phyloP scores from a whole-genome alignment of 2,888 invertebrate genomes.

The Helleia helle region DNA sequence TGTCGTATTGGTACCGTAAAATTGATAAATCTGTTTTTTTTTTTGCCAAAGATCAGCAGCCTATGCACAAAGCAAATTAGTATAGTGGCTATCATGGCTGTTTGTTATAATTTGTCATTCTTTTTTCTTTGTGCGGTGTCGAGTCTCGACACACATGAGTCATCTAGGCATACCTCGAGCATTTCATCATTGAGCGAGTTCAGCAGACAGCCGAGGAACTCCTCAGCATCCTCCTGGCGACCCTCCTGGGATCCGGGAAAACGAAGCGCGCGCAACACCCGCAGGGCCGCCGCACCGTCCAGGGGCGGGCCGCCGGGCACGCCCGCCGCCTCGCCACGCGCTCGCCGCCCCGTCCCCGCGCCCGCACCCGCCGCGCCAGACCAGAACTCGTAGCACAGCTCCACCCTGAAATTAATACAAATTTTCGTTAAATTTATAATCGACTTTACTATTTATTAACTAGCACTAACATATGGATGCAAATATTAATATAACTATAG shows the following conservation, averaged over 20 bases:
- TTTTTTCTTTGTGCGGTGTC: too few species aligned
- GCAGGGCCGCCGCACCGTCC: conserved; percentile 91
- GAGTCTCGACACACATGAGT: conserved; percentile 8
- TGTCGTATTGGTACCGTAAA: too few species aligned
- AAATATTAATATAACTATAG: too few species aligned
- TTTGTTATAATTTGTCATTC: too few species aligned
- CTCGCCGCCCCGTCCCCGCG: conserved; percentile 68
- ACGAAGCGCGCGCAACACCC: conserved; percentile 85
- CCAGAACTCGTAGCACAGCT: conserved; percentile 84
- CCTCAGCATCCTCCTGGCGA: conserved; percentile 97
- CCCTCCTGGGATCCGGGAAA: conserved; percentile 82
- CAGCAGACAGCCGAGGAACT: conserved; percentile 93
- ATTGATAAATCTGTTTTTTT: too few species aligned
- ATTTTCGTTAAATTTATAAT: not conserved
- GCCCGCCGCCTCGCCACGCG: conserved; percentile 43
- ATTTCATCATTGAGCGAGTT: conserved; percentile 98
- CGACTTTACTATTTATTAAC: too few species aligned
- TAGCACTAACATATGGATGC: too few species aligned
- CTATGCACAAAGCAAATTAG: too few species aligned
- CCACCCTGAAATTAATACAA: conserved; percentile 69
- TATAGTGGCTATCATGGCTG: too few species aligned
- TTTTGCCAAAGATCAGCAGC: too few species aligned
- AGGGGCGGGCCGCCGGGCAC: conserved; percentile 86
- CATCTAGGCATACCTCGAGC: conserved; percentile 81
- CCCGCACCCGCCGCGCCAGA: too few species aligned